Percentiles rank a stretch among this genome's conserved stretches.
phyloP scores from a whole-genome alignment of 2,113 vertebrate species.

The Chauna torquata region DNA sequence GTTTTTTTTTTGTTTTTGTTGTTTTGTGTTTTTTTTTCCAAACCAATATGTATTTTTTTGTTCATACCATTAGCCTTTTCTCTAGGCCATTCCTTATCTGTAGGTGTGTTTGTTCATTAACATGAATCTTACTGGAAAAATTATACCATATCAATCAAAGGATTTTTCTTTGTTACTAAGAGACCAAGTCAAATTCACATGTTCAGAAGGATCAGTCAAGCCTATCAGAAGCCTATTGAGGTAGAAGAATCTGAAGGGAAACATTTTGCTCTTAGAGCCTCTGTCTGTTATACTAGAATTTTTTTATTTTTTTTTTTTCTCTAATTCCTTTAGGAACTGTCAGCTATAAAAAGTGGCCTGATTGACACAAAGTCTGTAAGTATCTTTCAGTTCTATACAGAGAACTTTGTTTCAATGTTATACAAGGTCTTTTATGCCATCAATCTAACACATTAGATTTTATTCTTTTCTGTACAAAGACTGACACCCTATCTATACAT shows the following conservation, averaged over 20 bases:
- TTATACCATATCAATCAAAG: background rate
- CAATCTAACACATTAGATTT: conserved; percentile 15
- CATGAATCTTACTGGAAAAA: background rate
- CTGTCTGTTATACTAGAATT: background rate
- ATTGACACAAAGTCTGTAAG: conserved; percentile 36
- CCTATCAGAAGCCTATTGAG: background rate
- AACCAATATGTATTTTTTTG: background rate
- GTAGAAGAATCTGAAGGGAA: background rate
- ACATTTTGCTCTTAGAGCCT: background rate
- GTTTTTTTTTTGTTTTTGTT: background rate
- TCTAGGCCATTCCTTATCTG: background rate
- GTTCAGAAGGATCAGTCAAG: background rate
- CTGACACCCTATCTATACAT: background rate
- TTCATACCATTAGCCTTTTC: background rate
- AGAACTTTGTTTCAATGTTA: conserved; percentile 45
- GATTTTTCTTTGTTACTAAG: background rate
- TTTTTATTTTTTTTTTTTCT: background rate
- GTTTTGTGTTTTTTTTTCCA: background rate
- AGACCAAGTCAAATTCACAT: background rate
- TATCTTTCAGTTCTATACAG: conserved; percentile 30
- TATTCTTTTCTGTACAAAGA: conserved; percentile 9
- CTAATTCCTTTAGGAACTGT: conserved; percentile 27
- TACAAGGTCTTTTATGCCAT: conserved; percentile 33
- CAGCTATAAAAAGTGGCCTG: conserved; percentile 22
- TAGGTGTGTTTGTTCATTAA: background rate